phyloP scores from a whole-genome alignment of 2,797 vertebrate genomes.

The Valencia hispanica region DNA sequence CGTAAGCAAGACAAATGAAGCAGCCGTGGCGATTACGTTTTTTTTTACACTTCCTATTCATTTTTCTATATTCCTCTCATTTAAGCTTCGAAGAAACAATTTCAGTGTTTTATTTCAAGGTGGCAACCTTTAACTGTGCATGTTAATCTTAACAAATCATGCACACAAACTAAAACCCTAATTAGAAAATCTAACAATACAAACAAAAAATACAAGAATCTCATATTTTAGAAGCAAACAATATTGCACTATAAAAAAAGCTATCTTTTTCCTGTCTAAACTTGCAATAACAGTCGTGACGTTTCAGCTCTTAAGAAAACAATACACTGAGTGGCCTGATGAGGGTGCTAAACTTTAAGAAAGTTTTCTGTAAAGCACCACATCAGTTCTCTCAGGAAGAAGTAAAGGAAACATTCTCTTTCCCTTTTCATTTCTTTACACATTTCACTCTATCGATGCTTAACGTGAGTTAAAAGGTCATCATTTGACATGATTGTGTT shows the following conservation, averaged over 20 bases:
- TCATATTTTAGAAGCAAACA: not conserved
- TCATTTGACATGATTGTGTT: not conserved
- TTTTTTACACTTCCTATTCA: not conserved
- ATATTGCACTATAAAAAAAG: not conserved
- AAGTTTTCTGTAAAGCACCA: not conserved
- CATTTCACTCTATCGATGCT: not conserved
- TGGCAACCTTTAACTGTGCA: not conserved
- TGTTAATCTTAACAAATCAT: not conserved
- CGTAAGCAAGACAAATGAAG: not conserved
- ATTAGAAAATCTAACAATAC: not conserved
- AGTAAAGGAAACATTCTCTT: not conserved
- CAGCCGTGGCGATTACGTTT: not conserved
- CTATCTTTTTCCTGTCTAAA: not conserved
- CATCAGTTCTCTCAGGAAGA: not conserved
- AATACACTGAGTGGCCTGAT: conserved; percentile 1
- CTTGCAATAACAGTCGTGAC: not conserved
- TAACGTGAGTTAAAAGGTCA: not conserved
- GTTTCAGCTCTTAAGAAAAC: not conserved
- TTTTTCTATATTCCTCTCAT: not conserved
- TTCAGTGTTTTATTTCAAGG: not conserved
- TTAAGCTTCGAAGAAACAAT: not conserved
- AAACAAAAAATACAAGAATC: not conserved
- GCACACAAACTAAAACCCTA: not conserved
- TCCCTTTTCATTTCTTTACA: not conserved
- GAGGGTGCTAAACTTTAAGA: conserved; percentile 24